phyloP scores from a whole-genome alignment of 2,797 vertebrate genomes.

The Pangasius larnaudii region DNA sequence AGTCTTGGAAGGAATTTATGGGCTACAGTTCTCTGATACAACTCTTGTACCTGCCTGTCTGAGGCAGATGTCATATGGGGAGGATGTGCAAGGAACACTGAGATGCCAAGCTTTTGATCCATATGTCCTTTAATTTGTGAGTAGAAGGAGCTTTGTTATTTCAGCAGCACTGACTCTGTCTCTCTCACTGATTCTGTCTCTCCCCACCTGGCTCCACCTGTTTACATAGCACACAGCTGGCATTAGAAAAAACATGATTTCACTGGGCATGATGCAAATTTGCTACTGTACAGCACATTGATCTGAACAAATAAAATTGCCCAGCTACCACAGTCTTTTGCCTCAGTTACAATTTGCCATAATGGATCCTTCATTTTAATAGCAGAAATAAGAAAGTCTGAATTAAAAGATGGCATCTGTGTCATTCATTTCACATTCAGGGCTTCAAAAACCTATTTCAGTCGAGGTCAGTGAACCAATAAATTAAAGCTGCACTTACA shows the following conservation, averaged over 20 bases:
- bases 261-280: neutral
- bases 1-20: conserved; percentile 23
- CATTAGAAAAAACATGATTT: neutral
- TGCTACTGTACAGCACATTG: conserved; percentile 8
- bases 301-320: neutral
- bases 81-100: conserved; percentile 31
- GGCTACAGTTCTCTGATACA: conserved; percentile 38
- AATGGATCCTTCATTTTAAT: neutral
- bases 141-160: conserved; percentile 29
- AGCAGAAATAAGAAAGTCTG: conserved; percentile 25
- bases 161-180: conserved; percentile 13
- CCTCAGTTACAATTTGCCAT: conserved; percentile 1
- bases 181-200: neutral
- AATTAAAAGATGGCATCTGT: conserved; percentile 41
- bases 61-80: conserved; percentile 56
- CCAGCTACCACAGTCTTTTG: neutral
- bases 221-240: neutral
- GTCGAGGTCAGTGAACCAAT: conserved; percentile 51
- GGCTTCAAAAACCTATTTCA: conserved; percentile 53
- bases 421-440: conserved; percentile 48
- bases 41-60: conserved; percentile 58
- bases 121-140: conserved; percentile 72
- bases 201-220: conserved; percentile 10
- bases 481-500: conserved; percentile 59
- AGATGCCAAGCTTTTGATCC: conserved; percentile 62